phyloP scores from a whole-genome alignment of 2,113 vertebrate genomes.

The Nerophis ophidion region DNA sequence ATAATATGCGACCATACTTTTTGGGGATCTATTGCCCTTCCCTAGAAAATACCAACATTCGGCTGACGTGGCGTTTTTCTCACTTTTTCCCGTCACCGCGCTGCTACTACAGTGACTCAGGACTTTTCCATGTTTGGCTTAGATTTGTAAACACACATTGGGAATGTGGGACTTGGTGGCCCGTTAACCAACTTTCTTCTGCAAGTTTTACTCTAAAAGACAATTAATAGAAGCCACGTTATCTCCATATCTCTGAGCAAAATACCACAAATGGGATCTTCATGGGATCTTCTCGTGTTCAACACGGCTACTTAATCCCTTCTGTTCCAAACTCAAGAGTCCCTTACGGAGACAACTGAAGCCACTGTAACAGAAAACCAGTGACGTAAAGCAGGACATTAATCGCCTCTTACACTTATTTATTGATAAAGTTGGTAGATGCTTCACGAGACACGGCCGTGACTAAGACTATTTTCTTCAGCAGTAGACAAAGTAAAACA shows the following conservation, averaged over 20 bases:
- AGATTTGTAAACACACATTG: slow-evolving; percentile 60
- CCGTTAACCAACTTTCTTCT: background rate
- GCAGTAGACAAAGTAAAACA: background rate
- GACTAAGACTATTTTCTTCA: slow-evolving; percentile 4
- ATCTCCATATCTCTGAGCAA: background rate
- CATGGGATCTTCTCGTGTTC: slow-evolving; percentile 16
- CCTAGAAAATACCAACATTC: slow-evolving; percentile 59
- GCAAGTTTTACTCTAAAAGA: background rate
- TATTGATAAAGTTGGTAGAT: slow-evolving; percentile 53
- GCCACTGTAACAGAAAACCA: slow-evolving; percentile 49
- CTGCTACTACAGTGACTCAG: slow-evolving; percentile 51
- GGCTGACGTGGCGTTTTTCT: slow-evolving; percentile 63
- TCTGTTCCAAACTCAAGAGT: slow-evolving; percentile 51
- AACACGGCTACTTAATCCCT: slow-evolving; percentile 54
- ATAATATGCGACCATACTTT: slow-evolving; percentile 57
- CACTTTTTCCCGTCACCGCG: slow-evolving; percentile 43
- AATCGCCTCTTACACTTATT: slow-evolving; percentile 54
- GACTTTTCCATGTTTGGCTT: slow-evolving; percentile 36
- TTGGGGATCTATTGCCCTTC: slow-evolving; percentile 36
- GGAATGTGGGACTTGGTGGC: slow-evolving; percentile 1
- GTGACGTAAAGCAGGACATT: slow-evolving; percentile 56
- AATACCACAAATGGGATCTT: background rate
- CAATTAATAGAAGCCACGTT: background rate
- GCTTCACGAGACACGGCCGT: background rate
- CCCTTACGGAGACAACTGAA: slow-evolving; percentile 50